Conservation (phyloP, 1,140 invertebrate species). For the Ceratina calcarata region DNA sequence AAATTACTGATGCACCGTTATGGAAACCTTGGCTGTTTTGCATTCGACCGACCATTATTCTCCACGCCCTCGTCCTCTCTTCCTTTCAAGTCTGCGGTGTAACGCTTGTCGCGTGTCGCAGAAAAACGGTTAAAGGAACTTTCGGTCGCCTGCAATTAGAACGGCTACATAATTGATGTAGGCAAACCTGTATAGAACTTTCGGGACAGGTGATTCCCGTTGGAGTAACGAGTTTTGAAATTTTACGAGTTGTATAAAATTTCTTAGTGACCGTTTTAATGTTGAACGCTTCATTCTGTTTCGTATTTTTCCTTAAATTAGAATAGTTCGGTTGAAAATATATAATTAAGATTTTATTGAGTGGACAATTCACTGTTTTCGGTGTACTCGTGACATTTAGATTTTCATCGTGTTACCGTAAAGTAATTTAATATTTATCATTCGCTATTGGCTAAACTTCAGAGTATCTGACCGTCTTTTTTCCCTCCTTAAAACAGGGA, state of each 20-base stretch:
- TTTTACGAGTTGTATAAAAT: no score
- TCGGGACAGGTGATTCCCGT: no score
- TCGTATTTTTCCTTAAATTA: no score
- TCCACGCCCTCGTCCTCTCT: neutral
- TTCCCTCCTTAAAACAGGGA: neutral
- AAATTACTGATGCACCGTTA: constrained; percentile 48
- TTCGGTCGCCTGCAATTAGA: constrained; percentile 6
- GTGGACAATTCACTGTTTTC: no score
- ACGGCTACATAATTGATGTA: constrained; percentile 14
- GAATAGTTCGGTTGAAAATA: no score
- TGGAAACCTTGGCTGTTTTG: constrained; percentile 27
- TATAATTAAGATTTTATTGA: no score
- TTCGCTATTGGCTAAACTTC: neutral
- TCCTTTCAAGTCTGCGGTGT: neutral
- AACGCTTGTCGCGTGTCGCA: constrained; percentile 6
- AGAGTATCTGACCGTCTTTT: neutral
- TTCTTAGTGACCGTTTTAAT: no score
- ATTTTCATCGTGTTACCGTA: neutral
- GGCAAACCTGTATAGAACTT: no score
- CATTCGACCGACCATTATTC: constrained; percentile 34
- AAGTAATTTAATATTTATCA: neutral
- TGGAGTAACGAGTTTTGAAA: no score
- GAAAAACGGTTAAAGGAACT: constrained; percentile 2
- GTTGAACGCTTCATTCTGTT: no score
- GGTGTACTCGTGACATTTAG: neutral